Evolutionary conservation across 2,113 vertebrate species (phyloP).

Genomic region (Bujurquina vittata): DNA sequence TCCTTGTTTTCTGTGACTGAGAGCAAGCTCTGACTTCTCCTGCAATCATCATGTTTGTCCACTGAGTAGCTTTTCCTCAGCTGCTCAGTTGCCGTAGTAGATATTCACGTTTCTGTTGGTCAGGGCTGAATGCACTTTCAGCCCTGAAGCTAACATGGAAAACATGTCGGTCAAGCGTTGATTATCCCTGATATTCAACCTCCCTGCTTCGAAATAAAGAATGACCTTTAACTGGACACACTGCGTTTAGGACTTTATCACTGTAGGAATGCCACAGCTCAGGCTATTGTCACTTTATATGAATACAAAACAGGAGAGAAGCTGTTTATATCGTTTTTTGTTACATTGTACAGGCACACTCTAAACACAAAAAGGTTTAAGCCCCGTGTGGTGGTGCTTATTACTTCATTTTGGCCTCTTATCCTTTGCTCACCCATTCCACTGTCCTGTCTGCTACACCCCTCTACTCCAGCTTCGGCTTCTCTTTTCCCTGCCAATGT

Average conservation of each 20-base stretch:
- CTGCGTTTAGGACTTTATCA: background rate
- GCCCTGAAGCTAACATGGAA: background rate
- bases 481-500: conserved; percentile 19
- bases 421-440: conserved; percentile 2
- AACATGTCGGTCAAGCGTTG: background rate
- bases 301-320: background rate
- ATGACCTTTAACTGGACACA: background rate
- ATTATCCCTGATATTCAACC: background rate
- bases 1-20: background rate
- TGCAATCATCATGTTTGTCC: background rate
- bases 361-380: conserved; percentile 10
- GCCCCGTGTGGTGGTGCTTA: background rate
- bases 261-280: background rate
- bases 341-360: background rate
- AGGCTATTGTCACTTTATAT: too few species aligned
- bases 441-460: background rate
- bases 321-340: background rate
- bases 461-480: background rate
- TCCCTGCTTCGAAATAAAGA: too few species aligned
- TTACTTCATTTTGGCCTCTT: conserved; percentile 25
- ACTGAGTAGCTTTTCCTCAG: background rate
- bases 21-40: background rate
- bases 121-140: background rate
- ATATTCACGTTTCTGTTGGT: background rate
- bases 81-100: background rate